Evolutionary conservation across 2,888 invertebrate genomes (phyloP).

Genomic region (Tricholauxania praeusta): DNA sequence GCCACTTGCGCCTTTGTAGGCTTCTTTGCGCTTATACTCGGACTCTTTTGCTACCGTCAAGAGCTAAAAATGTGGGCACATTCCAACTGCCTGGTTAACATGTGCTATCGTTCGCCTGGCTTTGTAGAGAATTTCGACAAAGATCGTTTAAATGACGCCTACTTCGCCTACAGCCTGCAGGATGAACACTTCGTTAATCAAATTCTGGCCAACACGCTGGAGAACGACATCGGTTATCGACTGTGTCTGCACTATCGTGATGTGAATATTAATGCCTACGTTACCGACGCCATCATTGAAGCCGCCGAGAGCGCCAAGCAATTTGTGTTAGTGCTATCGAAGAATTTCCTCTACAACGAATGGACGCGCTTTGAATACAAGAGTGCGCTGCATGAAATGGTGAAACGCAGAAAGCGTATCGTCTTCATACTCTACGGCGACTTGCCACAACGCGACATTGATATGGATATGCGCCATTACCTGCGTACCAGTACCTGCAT

Average conservation of each 20-base stretch:
- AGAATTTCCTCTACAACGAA: constrained; percentile 94
- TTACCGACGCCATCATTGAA: constrained; percentile 92
- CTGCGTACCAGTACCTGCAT: constrained; percentile 92
- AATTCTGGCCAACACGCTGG: constrained; percentile 88
- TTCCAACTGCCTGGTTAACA: constrained; percentile 85
- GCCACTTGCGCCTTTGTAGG: constrained; percentile 83
- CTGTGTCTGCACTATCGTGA: constrained; percentile 93
- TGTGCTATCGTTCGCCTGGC: constrained; percentile 86
- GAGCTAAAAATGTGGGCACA: constrained; percentile 89
- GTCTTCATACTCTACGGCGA: constrained; percentile 93
- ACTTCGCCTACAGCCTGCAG: constrained; percentile 93
- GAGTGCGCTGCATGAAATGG: constrained; percentile 90
- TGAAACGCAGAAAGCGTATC: constrained; percentile 86
- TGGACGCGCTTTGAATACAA: constrained; percentile 97
- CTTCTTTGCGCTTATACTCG: constrained; percentile 81
- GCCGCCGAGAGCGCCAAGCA: constrained; percentile 92
- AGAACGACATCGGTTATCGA: constrained; percentile 85
- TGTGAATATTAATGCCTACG: constrained; percentile 87
- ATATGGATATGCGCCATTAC: constrained; percentile 90
- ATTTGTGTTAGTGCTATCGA: constrained; percentile 90
- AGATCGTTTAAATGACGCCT: constrained; percentile 88
- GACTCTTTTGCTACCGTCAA: constrained; percentile 83
- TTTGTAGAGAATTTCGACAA: constrained; percentile 77
- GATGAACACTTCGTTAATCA: constrained; percentile 93
- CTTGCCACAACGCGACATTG: constrained; percentile 88